Evolutionary conservation across 2,797 vertebrate species (phyloP).

Genomic region (Glyptemys insculpta): DNA sequence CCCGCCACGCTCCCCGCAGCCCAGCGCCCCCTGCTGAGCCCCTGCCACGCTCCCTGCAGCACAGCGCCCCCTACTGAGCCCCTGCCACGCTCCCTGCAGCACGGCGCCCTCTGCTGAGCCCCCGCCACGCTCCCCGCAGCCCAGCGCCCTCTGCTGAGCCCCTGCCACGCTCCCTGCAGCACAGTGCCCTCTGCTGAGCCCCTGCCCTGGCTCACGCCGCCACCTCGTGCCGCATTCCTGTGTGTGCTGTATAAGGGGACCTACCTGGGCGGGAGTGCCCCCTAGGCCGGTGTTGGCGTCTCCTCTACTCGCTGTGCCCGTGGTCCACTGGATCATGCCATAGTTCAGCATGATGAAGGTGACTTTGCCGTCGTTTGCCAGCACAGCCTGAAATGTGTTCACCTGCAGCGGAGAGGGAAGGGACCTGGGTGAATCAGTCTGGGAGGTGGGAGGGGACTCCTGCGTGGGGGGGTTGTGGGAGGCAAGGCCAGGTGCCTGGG

Average conservation of each 20-base stretch:
- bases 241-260: too few relatives aligned
- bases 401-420: not conserved
- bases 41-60: fast-evolving
- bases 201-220: too few relatives aligned
- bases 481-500: not conserved
- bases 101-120: too few relatives aligned
- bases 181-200: too few relatives aligned
- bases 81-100: fast-evolving
- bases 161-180: fast-evolving
- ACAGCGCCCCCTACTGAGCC: too few relatives aligned
- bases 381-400: slow-evolving; percentile 65
- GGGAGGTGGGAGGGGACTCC: not conserved
- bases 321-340: slow-evolving; percentile 55
- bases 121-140: too few relatives aligned
- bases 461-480: too few relatives aligned
- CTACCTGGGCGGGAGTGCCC: slow-evolving; percentile 48
- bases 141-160: too few relatives aligned
- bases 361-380: not conserved
- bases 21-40: too few relatives aligned
- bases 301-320: slow-evolving; percentile 20
- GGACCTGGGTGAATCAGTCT: not conserved
- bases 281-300: slow-evolving; percentile 31
- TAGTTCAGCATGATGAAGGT: slow-evolving; percentile 53
- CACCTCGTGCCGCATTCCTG: not conserved
- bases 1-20: too few relatives aligned